Evolutionary conservation across 2,113 vertebrate species (phyloP).

Genomic region (Puffinus mauretanicus): DNA sequence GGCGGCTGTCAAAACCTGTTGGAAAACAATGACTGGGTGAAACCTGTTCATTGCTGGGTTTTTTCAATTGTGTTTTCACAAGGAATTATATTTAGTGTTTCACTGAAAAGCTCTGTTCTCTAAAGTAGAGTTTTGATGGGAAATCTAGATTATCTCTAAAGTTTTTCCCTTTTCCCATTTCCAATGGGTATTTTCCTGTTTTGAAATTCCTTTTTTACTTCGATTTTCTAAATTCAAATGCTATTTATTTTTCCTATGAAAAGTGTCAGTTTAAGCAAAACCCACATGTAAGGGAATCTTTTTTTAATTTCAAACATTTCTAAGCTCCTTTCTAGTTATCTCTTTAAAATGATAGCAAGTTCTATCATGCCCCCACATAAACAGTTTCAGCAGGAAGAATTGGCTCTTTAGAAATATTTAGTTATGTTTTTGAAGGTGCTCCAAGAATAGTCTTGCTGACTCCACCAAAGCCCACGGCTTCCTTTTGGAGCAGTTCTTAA

Average conservation of each 20-base stretch:
- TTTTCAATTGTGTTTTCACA: not conserved
- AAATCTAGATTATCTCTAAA: not conserved
- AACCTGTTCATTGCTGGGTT: not conserved
- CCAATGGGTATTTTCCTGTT: not conserved
- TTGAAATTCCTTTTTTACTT: not conserved
- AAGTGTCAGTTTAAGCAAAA: not conserved
- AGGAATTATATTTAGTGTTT: not conserved
- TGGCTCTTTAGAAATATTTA: not conserved
- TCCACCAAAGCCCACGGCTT: not conserved
- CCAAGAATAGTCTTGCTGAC: not conserved
- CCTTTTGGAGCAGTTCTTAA: not conserved
- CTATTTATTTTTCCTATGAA: not conserved
- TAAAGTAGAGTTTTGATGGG: not conserved
- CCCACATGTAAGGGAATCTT: not conserved
- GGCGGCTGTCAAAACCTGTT: not conserved
- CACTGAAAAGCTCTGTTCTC: not conserved
- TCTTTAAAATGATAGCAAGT: not conserved
- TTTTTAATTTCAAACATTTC: not conserved
- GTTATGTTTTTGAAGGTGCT: not conserved
- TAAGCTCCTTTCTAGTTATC: not conserved
- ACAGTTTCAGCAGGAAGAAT: not conserved
- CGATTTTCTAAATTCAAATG: not conserved
- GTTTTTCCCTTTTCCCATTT: not conserved
- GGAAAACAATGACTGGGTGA: not conserved
- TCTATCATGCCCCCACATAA: not conserved